These are phyloP conservation scores for Sebastes oblongus DNA, from an alignment of 2,797 vertebrate genomes.

Conservation along the genomic window DNA sequence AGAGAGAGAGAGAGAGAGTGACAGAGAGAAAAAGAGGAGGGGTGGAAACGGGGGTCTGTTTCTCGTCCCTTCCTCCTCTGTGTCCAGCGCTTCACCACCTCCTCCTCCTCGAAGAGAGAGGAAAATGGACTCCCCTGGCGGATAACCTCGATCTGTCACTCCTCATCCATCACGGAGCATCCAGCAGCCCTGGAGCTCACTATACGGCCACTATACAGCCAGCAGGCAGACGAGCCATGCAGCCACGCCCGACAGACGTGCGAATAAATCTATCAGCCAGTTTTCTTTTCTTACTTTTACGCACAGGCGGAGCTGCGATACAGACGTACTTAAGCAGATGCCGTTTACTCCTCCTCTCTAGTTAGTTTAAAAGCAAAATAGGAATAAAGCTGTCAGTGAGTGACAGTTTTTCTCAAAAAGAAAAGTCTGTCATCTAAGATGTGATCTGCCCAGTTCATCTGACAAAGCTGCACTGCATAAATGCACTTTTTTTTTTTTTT, in stretches of 20 bases:
- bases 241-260: slow-evolving; percentile 72
- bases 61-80: slow-evolving; percentile 47
- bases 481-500: neutral
- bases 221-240: slow-evolving; percentile 51
- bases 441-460: neutral
- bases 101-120: neutral
- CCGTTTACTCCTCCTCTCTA: neutral
- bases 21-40: slow-evolving; percentile 37
- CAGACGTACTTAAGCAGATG: neutral
- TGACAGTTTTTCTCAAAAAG: neutral
- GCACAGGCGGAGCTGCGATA: slow-evolving; percentile 56
- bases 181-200: slow-evolving; percentile 59
- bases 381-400: neutral
- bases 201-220: slow-evolving; percentile 26
- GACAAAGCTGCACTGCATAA: neutral
- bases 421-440: neutral
- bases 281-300: slow-evolving; percentile 43
- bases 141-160: slow-evolving; percentile 89
- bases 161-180: slow-evolving; percentile 84
- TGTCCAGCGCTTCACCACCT: slow-evolving; percentile 43
- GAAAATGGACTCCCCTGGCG: slow-evolving; percentile 81
- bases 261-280: slow-evolving; percentile 54
- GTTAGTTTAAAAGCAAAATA: neutral
- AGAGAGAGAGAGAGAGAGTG: slow-evolving; percentile 36
- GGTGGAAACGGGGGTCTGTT: slow-evolving; percentile 20